A percentile compares a stretch with the other conserved stretches of the same genome.
Evolutionary conservation across 2,113 vertebrate genomes (phyloP).

Genomic region (Pomatostomus ruficeps): DNA sequence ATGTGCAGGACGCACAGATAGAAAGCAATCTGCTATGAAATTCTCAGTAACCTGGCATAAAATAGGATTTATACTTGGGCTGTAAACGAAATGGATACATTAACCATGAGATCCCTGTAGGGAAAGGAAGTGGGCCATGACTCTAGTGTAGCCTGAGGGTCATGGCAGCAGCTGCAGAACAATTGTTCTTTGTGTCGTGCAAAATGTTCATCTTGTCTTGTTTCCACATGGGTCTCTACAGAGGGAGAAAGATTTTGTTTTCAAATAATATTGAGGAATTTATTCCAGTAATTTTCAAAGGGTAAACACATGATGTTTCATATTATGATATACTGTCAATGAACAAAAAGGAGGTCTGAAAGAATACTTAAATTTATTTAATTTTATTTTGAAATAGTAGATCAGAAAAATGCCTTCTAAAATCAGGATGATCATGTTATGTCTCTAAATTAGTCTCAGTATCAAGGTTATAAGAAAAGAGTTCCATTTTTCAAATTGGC

Average conservation of each 20-base stretch:
- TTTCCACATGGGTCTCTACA: neutral
- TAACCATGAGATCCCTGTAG: slow-evolving; percentile 6
- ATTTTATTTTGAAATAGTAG: neutral
- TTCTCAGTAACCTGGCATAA: neutral
- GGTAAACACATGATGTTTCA: neutral
- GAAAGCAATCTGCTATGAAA: neutral
- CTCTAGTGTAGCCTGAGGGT: slow-evolving; percentile 21
- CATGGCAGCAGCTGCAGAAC: slow-evolving; percentile 23
- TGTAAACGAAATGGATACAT: slow-evolving; percentile 20
- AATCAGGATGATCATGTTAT: neutral
- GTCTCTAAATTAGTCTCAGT: neutral
- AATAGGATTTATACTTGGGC: slow-evolving; percentile 22
- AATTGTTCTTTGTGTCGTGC: slow-evolving; percentile 5
- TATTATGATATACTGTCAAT: neutral
- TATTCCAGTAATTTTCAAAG: neutral
- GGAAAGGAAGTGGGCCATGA: slow-evolving; percentile 12
- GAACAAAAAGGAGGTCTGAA: neutral
- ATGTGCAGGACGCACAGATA: neutral
- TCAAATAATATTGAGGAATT: neutral
- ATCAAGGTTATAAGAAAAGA: neutral
- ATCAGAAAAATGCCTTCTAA: neutral
- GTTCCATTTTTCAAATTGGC: neutral
- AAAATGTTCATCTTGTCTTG: slow-evolving; percentile 14
- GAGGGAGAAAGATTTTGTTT: neutral
- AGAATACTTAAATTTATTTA: neutral